Base-by-base conservation (phyloP, 2,888 invertebrate species). In the Drosophila atripex region DNA sequence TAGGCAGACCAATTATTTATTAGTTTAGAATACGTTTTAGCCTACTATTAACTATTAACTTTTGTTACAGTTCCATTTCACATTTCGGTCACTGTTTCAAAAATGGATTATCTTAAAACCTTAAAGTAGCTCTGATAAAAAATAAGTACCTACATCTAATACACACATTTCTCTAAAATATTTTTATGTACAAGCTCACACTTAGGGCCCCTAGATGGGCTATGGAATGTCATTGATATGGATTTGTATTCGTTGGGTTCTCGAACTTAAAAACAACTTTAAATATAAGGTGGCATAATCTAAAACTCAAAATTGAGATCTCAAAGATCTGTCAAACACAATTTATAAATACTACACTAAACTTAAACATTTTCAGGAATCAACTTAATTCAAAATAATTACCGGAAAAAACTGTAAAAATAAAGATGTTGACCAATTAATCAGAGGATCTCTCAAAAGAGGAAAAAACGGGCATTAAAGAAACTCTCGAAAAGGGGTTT, bases 181-280 rank as follows among this genome's bases (percentile, higher is more conserved):
- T n/a, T n/a, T 43, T 16, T 46, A 47, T 75, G 70, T 75, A 21
- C 43, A 43, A 4, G 21, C 18, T 43, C 43, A 5, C 71, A 75
- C 43, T 65, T 60, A 65, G 43, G 53, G 57, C 54, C 49, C 50
- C 30, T 52, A 51, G 1, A 64, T 72, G 73, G 55, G 47, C 68
- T 69, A 64, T 77, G 80, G 89, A 89, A 89, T 89, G 89, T 90
- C 76, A 83, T 85, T 89, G 89, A 89, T 89, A 89, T 89, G 89
- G 89, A 86, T 88, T 88, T 73, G 89, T 90, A 89, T 89, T 89
- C 89, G 89, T 89, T 83, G 90, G 89, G 79, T 86, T 73, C 38
- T 73, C 74, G 66, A 86, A 75, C 84, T 88, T 86, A 78, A 50
- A 7, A 56, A 18, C 21, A 18, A 50, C 39, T 39, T 51, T 54